Conservation (phyloP, 2,888 invertebrate genomes). For the Girardia tigrina region DNA sequence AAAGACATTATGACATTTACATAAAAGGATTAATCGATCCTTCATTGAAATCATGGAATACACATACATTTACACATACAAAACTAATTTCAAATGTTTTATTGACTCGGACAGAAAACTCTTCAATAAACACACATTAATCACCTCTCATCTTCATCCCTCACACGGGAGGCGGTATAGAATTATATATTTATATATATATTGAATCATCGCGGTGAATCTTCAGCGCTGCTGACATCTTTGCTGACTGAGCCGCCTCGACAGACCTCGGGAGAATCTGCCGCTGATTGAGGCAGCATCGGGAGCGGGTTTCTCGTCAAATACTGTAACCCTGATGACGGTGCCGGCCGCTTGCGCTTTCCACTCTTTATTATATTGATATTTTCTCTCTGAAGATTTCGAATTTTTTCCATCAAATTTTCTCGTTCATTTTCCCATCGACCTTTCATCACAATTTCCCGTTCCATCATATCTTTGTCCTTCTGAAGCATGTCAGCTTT, state of each 20-base stretch:
- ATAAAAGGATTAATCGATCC: too few species aligned
- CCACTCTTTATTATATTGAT: neutral
- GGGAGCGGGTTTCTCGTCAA: neutral
- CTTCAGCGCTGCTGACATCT: constrained; percentile 13
- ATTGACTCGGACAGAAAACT: too few species aligned
- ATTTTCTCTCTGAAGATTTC: neutral
- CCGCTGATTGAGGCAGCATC: neutral
- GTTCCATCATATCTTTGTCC: neutral
- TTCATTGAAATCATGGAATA: too few species aligned
- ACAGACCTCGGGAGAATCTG: neutral
- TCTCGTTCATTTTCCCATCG: constrained; percentile 25
- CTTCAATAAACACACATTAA: too few species aligned
- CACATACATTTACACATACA: too few species aligned
- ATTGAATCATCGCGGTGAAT: neutral
- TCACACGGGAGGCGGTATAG: too few species aligned
- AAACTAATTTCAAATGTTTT: too few species aligned
- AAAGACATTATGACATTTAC: too few species aligned
- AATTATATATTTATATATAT: too few species aligned
- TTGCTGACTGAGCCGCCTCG: neutral
- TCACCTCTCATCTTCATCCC: too few species aligned
- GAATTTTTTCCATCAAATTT: constrained; percentile 15
- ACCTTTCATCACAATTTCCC: neutral
- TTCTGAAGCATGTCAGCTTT: constrained; percentile 33
- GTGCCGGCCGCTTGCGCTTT: neutral
- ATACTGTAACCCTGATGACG: neutral